These are phyloP conservation scores for Drosophila kuntzei DNA, from an alignment of 2,888 invertebrate genomes.

Conservation along the genomic window DNA sequence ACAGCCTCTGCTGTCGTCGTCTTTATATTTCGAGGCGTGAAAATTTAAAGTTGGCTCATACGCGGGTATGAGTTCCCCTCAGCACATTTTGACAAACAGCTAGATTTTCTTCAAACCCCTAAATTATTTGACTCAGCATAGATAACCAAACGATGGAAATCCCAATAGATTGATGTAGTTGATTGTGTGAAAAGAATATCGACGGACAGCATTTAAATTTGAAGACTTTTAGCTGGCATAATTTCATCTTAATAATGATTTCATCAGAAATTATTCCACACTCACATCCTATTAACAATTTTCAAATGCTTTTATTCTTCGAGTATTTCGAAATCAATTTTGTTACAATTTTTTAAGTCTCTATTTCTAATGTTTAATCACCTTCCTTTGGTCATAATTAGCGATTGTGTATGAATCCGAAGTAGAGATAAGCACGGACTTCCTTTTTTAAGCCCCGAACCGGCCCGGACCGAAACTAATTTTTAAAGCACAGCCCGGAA, in stretches of 20 bases:
- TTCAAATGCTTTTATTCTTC: no score
- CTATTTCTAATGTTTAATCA: no score
- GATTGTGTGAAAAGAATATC: background rate
- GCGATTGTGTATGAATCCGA: no score
- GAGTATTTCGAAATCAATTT: no score
- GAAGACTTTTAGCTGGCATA: background rate
- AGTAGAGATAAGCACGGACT: no score
- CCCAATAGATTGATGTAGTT: background rate
- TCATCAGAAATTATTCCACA: background rate
- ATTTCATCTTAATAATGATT: no score
- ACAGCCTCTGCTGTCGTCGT: slow-evolving; percentile 42
- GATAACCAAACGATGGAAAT: background rate
- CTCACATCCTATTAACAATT: background rate
- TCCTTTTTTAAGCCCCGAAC: no score
- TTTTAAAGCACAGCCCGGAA: no score
- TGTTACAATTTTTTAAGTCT: no score
- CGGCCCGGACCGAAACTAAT: no score
- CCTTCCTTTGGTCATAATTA: no score
- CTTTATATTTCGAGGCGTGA: slow-evolving; percentile 30
- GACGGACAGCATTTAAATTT: background rate
- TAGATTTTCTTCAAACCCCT: slow-evolving; percentile 1
- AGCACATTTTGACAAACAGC: background rate
- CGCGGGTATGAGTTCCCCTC: background rate
- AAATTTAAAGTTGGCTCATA: slow-evolving; percentile 24
- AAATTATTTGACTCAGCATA: background rate